Percentiles rank a stretch among this genome's conserved stretches.
Evolutionary conservation across 1,140 invertebrate genomes (phyloP).

Genomic region (Meteorus sp.): DNA sequence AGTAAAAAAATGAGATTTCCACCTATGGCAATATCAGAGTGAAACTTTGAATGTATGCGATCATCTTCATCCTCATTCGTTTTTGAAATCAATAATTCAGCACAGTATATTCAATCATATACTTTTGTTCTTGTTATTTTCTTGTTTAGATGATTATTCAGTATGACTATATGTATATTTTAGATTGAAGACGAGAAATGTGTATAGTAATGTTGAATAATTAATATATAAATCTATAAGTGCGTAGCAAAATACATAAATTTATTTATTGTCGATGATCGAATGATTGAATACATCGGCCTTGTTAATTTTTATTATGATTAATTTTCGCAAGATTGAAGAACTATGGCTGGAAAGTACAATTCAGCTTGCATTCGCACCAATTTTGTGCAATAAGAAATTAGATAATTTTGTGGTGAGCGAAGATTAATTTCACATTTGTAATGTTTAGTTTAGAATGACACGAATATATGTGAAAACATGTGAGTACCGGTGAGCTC

Average conservation of each 20-base stretch:
- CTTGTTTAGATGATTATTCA: background rate
- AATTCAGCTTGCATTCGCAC: too few species aligned
- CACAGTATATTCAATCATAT: too few species aligned
- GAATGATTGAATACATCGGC: conserved; percentile 1
- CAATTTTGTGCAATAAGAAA: background rate
- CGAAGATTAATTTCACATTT: background rate
- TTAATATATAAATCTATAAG: conserved; percentile 4
- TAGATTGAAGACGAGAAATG: too few species aligned
- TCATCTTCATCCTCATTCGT: too few species aligned
- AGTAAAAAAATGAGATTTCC: too few species aligned
- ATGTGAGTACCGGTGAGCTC: too few species aligned
- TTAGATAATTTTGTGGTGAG: background rate
- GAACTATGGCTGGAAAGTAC: too few species aligned
- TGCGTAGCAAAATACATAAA: background rate
- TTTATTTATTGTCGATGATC: background rate
- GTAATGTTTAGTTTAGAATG: background rate
- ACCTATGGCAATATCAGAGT: too few species aligned
- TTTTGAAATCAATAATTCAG: too few species aligned
- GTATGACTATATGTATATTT: background rate
- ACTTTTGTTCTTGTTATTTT: background rate
- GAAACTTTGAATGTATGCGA: too few species aligned
- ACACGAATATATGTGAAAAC: background rate
- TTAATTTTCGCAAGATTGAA: too few species aligned
- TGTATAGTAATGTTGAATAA: conserved; percentile 2
- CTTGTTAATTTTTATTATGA: background rate